phyloP scores from a whole-genome alignment of 2,797 vertebrate genomes.

The Agapornis canus region DNA sequence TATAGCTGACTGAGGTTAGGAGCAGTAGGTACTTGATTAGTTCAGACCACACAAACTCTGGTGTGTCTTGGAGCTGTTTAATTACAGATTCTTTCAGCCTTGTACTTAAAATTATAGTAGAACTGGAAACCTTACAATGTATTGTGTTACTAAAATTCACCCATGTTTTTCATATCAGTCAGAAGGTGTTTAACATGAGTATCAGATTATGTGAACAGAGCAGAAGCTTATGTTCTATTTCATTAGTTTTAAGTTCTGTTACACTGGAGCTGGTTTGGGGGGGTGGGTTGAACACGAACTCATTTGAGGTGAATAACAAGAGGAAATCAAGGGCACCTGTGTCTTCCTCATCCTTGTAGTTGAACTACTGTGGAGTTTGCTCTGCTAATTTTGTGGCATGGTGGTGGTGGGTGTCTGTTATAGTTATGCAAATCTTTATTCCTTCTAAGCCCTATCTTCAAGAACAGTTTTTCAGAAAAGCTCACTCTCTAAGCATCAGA shows the following conservation, averaged over 20 bases:
- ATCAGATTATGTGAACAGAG: background rate
- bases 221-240: background rate
- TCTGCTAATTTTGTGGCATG: background rate
- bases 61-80: conserved; percentile 10
- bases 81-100: background rate
- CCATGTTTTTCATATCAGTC: background rate
- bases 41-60: conserved; percentile 42
- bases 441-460: background rate
- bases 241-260: background rate
- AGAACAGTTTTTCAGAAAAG: background rate
- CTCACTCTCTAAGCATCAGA: background rate
- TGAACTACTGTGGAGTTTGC: background rate
- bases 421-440: background rate
- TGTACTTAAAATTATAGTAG: background rate
- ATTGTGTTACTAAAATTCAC: background rate
- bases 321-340: background rate
- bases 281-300: background rate
- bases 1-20: background rate
- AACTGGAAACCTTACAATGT: background rate
- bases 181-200: background rate
- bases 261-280: background rate
- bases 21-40: background rate
- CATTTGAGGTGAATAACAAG: background rate
- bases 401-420: background rate
- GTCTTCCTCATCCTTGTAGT: background rate